Evolutionary conservation across 2,797 vertebrate species (phyloP).

Genomic region (Telmatherina bonti): DNA sequence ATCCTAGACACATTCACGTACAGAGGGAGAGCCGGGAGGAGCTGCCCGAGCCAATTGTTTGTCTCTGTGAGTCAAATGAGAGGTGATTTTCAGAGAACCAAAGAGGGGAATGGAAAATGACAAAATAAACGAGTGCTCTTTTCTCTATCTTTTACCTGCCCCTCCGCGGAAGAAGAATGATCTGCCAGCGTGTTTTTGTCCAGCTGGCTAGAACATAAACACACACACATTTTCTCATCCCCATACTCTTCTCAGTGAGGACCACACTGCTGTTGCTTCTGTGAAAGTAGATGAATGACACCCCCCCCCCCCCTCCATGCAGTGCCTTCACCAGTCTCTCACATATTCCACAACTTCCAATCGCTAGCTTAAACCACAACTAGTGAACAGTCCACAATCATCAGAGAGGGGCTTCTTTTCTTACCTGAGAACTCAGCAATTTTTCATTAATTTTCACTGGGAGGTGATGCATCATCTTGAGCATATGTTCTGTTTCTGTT

Average conservation of each 20-base stretch:
- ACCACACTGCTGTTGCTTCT: slow-evolving; percentile 44
- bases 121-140: slow-evolving; percentile 67
- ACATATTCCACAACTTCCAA: slow-evolving; percentile 10
- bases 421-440: slow-evolving; percentile 24
- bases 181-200: slow-evolving; percentile 62
- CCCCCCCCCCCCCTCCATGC: slow-evolving; percentile 46
- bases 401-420: background rate
- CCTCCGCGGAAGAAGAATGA: slow-evolving; percentile 53
- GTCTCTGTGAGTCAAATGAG: slow-evolving; percentile 58
- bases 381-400: slow-evolving; percentile 8
- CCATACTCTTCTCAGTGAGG: slow-evolving; percentile 22
- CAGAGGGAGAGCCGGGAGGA: background rate
- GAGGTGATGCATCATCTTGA: no score
- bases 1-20: background rate
- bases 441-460: background rate
- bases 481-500: no score
- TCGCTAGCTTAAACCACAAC: slow-evolving; percentile 12
- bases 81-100: slow-evolving; percentile 59
- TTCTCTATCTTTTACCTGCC: slow-evolving; percentile 49
- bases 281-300: slow-evolving; percentile 60
- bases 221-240: background rate
- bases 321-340: slow-evolving; percentile 24
- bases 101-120: slow-evolving; percentile 62
- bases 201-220: slow-evolving; percentile 45
- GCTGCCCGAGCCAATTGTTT: slow-evolving; percentile 55